phyloP scores from a whole-genome alignment of 2,113 vertebrate species.

The Zapus hudsonius region DNA sequence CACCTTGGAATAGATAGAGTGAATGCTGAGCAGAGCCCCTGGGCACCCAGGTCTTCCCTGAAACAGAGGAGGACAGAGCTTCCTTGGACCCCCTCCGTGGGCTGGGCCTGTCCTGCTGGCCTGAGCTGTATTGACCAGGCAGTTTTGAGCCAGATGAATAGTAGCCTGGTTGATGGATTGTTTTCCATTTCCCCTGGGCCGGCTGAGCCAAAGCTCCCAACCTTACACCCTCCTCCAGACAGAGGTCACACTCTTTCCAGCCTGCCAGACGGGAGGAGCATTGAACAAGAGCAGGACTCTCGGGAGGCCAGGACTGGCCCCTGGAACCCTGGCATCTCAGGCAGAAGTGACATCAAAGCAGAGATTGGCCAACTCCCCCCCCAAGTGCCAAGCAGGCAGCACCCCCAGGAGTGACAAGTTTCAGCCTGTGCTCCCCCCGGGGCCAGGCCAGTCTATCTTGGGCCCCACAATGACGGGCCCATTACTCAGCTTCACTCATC shows the following conservation, averaged over 20 bases:
- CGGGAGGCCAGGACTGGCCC: not conserved
- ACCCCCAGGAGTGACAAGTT: not conserved
- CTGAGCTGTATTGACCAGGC: not conserved
- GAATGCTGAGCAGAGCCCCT: not conserved
- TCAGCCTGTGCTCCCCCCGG: constrained; percentile 20
- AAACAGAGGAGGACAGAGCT: not conserved
- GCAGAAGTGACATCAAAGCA: constrained; percentile 52
- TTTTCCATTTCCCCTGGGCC: not conserved
- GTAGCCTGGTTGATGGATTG: not conserved
- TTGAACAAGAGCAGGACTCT: not conserved
- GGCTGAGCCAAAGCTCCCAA: not conserved
- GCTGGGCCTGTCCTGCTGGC: not conserved
- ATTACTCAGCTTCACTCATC: not conserved
- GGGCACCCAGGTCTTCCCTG: not conserved
- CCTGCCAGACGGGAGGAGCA: too few species aligned
- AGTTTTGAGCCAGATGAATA: constrained; percentile 5
- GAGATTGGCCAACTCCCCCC: constrained; percentile 52
- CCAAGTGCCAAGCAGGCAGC: constrained; percentile 41
- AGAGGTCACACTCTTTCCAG: not conserved
- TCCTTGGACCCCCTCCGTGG: not conserved
- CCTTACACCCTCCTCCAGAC: not conserved
- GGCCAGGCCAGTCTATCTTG: constrained; percentile 17
- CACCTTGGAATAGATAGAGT: not conserved
- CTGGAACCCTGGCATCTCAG: constrained; percentile 26
- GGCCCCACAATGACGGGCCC: constrained; percentile 41